Evolutionary conservation across 1,140 invertebrate species (phyloP).

Genomic region (Drosophila albomicans): DNA sequence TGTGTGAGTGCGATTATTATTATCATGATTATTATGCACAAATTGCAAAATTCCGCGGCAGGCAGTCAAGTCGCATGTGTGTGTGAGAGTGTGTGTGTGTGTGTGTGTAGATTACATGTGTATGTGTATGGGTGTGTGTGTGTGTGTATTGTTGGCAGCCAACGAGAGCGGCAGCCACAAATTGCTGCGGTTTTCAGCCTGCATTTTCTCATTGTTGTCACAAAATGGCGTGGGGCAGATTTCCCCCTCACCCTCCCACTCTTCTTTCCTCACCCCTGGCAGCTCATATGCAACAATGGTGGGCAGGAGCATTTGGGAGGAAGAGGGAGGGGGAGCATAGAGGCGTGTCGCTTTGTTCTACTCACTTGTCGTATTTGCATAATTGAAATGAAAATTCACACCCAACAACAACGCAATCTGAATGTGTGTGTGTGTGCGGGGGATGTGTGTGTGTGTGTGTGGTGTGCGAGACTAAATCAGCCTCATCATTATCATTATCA

Average conservation of each 20-base stretch:
- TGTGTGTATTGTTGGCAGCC: constrained; percentile 33
- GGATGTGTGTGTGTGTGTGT: constrained; percentile 32
- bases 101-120: constrained; percentile 1
- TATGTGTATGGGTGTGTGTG: constrained; percentile 18
- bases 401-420: constrained; percentile 42
- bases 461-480: constrained; percentile 60
- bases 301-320: neutral
- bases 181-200: constrained; percentile 75
- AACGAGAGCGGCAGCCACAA: constrained; percentile 58
- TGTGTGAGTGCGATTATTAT: constrained; percentile 71
- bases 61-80: constrained; percentile 31
- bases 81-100: constrained; percentile 4
- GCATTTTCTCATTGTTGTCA: constrained; percentile 74
- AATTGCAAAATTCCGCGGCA: constrained; percentile 77
- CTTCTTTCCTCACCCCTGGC: neutral
- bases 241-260: neutral
- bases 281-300: constrained; percentile 2
- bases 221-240: constrained; percentile 68
- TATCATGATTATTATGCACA: constrained; percentile 80
- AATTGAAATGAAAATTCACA: constrained; percentile 79
- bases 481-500: constrained; percentile 76
- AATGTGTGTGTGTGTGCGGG: constrained; percentile 16
- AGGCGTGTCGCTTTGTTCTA: constrained; percentile 61
- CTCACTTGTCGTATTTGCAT: constrained; percentile 72
- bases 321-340: neutral